A percentile compares a stretch with the other conserved stretches of the same genome.
Conservation (phyloP, 64 coral and sea anemone species). For the Pocillopora verrucosa region DNA sequence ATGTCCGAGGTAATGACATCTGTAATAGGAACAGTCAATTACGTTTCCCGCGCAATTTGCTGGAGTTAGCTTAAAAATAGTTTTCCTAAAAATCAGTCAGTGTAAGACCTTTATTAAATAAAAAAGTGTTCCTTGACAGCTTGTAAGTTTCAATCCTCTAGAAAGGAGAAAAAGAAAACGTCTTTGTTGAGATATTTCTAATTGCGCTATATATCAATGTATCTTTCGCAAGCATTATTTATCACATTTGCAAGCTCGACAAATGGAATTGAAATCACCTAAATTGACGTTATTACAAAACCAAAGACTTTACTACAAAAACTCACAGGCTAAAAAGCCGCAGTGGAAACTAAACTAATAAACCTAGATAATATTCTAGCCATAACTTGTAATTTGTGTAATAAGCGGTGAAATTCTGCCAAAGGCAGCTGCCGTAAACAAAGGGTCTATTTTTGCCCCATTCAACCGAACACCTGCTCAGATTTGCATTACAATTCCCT, state of each 20-base stretch:
- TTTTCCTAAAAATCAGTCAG: not conserved
- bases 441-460: slow-evolving; percentile 86
- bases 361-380: slow-evolving; percentile 38
- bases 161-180: not conserved
- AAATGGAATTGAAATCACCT: slow-evolving; percentile 29
- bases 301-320: slow-evolving; percentile 17
- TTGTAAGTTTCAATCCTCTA: not conserved
- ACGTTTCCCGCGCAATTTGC: not conserved
- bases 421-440: slow-evolving; percentile 88
- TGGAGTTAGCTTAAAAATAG: not conserved
- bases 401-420: slow-evolving; percentile 62
- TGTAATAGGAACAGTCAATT: not conserved
- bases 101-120: not conserved
- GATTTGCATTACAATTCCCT: slow-evolving; percentile 45
- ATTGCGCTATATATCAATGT: slow-evolving; percentile 24
- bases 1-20: not conserved
- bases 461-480: slow-evolving; percentile 81
- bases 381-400: slow-evolving; percentile 83
- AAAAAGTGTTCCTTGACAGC: not conserved
- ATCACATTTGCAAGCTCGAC: slow-evolving; percentile 17
- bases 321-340: slow-evolving; percentile 3
- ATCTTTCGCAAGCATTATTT: slow-evolving; percentile 10
- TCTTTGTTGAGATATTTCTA: not conserved
- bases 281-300: slow-evolving; percentile 25
- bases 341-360: slow-evolving; percentile 51